Base-by-base conservation (phyloP, 1,140 invertebrate species). In the Drosophila guanche region DNA sequence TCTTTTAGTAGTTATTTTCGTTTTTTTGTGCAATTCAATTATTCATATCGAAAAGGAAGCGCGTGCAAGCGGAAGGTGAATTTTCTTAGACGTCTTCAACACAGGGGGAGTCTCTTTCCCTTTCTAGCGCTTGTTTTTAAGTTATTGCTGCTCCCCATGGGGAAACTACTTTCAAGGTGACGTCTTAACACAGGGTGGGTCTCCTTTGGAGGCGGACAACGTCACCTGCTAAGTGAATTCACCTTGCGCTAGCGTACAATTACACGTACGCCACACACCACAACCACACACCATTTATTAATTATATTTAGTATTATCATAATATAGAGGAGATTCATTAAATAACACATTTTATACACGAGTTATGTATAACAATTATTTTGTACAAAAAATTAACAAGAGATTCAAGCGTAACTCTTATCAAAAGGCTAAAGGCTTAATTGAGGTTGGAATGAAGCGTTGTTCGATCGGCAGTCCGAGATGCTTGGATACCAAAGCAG, bases 341-440 rank as follows among this genome's bases (percentile, higher is more conserved):
- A 86, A 77, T 85, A 76, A 84, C 75, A 84, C 76, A 46, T 85
- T 81, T 86, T 78, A 80, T 85, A 85, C 51, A 37, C 33, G 33
- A 10, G 7, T 37, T 37, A 12, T 10, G 29, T 37, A 78, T 77
- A 85, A 79, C 61, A 72, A 56, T 80, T 84, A 1, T 27, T 59
- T 86, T 86, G 57, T 86, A 86, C 83, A 86, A 86, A 77, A 77
- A 77, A 66, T 25, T 63, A 84, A 77, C 59, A 46, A 86, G 68
- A 70, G 60, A 20, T 20, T 20, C 16, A 81, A 85, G 80, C 80
- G 77, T 80, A 56, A 56, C 73, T 76, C 59, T 65, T 76, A 51
- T 59, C 25, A 57, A 61, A 68, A 65, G 51, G 72, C 76, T 80
- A 66, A 7, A 60, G 43, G 41, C 42, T 70, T 27, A 56, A 20